A percentile compares a stretch with the other conserved stretches of the same genome.
These are phyloP conservation scores for Asarcornis scutulata DNA, from an alignment of 2,113 vertebrate genomes.

Conservation along the genomic window DNA sequence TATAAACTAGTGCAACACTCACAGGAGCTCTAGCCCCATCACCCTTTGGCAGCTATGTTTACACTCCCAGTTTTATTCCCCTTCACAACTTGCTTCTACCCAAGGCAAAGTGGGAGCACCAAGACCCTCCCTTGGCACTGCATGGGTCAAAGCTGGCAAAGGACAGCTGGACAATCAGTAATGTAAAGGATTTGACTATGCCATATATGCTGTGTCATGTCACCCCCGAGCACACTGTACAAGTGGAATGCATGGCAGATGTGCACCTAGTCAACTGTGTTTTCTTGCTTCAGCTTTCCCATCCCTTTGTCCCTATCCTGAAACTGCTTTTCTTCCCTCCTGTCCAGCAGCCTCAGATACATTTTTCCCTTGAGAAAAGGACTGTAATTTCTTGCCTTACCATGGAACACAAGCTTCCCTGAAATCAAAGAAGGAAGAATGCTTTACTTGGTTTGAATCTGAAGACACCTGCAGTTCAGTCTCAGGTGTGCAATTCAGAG, in stretches of 20 bases:
- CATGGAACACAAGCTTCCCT: neutral
- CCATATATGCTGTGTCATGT: neutral
- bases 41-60: neutral
- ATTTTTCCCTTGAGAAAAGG: neutral
- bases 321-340: neutral
- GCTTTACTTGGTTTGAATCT: neutral
- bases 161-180: neutral
- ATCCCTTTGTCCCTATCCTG: neutral
- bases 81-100: neutral
- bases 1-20: neutral
- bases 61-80: neutral
- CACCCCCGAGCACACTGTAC: neutral
- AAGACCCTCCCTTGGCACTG: neutral
- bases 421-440: slow-evolving; percentile 40
- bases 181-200: accelerated
- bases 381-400: neutral
- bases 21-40: neutral
- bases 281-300: neutral
- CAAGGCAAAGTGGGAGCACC: neutral
- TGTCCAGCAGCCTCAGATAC: neutral
- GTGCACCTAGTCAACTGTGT: neutral
- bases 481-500: slow-evolving; percentile 9
- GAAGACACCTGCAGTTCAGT: slow-evolving; percentile 10
- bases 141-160: neutral
- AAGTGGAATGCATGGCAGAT: neutral